Conservation (phyloP, 2,113 vertebrate genomes). For the Grammomys surdaster region DNA sequence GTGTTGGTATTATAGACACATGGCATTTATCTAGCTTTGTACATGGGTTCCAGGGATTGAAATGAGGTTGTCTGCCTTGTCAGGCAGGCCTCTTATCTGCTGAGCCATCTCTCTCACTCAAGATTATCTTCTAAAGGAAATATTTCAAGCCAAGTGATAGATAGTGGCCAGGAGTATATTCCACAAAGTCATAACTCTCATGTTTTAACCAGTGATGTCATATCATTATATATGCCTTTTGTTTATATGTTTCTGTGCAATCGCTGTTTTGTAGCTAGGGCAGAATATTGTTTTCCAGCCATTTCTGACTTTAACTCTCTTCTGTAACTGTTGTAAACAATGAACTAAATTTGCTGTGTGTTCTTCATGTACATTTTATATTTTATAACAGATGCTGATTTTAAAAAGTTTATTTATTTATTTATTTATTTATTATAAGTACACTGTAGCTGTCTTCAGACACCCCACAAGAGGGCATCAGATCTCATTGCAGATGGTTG, state of each 20-base stretch:
- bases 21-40: background rate
- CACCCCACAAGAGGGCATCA: too few species aligned
- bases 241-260: background rate
- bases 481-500: too few species aligned
- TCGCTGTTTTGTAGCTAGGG: background rate
- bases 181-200: background rate
- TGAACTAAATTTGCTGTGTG: background rate
- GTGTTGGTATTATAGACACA: background rate
- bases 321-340: background rate
- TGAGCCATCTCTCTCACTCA: background rate
- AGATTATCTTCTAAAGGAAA: background rate
- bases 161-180: background rate
- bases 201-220: background rate
- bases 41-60: background rate
- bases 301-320: background rate
- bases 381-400: background rate
- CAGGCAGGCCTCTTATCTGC: too few species aligned
- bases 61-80: background rate
- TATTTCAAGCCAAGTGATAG: slow-evolving; percentile 26
- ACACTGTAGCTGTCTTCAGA: too few species aligned
- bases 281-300: background rate
- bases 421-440: too few species aligned
- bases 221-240: background rate
- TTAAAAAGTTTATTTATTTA: too few species aligned
- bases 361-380: background rate